A percentile compares a stretch with the other conserved stretches of the same genome.
Conservation (phyloP, 2,797 vertebrate species). For the Linurgus olivaceus region DNA sequence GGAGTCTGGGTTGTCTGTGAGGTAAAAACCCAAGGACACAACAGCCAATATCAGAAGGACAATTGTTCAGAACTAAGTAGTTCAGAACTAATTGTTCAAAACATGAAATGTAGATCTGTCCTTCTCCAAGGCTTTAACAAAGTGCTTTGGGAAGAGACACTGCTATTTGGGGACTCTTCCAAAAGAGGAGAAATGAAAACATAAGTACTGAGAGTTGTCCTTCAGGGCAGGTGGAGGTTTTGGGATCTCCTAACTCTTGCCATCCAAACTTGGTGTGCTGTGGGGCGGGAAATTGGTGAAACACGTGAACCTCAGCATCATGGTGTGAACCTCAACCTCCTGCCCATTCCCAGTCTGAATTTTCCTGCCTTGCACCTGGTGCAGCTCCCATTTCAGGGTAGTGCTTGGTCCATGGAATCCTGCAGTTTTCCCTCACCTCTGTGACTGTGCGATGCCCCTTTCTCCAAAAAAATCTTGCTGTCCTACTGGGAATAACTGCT, state of each 20-base stretch:
- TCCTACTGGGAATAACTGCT: background rate
- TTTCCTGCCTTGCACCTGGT: background rate
- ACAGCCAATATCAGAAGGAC: background rate
- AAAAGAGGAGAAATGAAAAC: background rate
- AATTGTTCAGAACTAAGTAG: background rate
- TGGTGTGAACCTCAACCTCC: background rate
- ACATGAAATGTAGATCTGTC: background rate
- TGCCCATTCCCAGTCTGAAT: background rate
- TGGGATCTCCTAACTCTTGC: background rate
- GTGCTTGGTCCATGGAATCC: background rate
- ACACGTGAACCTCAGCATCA: fast-evolving
- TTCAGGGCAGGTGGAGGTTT: background rate
- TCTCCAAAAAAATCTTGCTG: background rate
- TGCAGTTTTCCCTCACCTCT: background rate
- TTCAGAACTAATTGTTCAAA: background rate
- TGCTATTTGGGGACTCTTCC: background rate
- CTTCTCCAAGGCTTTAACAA: background rate
- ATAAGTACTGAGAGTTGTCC: background rate
- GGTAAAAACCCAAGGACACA: background rate
- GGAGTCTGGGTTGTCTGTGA: background rate
- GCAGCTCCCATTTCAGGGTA: background rate
- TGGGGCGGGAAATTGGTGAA: background rate
- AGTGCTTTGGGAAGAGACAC: background rate
- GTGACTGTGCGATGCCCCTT: background rate
- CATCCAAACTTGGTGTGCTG: background rate